These are phyloP conservation scores for Sarcophaga subvicina DNA, from an alignment of 2,888 invertebrate species.

Conservation along the genomic window DNA sequence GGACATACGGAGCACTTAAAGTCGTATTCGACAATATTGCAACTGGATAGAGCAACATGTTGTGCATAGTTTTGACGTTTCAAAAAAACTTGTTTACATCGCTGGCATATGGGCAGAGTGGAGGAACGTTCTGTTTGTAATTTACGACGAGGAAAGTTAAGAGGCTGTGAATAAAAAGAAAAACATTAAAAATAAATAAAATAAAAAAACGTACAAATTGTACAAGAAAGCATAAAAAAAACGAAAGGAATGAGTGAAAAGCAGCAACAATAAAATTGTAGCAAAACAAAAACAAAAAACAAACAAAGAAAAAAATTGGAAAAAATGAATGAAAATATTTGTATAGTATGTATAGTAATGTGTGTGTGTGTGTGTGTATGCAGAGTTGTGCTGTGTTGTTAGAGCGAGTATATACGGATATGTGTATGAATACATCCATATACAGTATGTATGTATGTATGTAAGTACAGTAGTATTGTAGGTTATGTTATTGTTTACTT, in stretches of 20 bases:
- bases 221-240: conserved; percentile 8
- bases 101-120: conserved; percentile 77
- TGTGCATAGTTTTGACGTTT: conserved; percentile 77
- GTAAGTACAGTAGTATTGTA: conserved; percentile 46
- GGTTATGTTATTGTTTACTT: conserved; percentile 68
- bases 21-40: conserved; percentile 78
- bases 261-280: conserved; percentile 50
- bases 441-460: not conserved
- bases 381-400: not conserved
- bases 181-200: conserved; percentile 16
- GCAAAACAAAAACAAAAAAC: conserved; percentile 47
- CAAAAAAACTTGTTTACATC: conserved; percentile 79
- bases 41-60: conserved; percentile 78
- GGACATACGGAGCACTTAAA: conserved; percentile 78
- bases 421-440: conserved; percentile 24
- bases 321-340: conserved; percentile 66
- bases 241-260: conserved; percentile 40
- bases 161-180: conserved; percentile 70
- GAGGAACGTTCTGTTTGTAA: conserved; percentile 77
- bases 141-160: conserved; percentile 77
- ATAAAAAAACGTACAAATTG: not conserved
- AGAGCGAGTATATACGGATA: not conserved
- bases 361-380: not conserved
- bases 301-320: conserved; percentile 1
- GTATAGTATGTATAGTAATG: conserved; percentile 16